Base-by-base conservation (phyloP, 2,888 invertebrate genomes). In the Netelia inedita region DNA sequence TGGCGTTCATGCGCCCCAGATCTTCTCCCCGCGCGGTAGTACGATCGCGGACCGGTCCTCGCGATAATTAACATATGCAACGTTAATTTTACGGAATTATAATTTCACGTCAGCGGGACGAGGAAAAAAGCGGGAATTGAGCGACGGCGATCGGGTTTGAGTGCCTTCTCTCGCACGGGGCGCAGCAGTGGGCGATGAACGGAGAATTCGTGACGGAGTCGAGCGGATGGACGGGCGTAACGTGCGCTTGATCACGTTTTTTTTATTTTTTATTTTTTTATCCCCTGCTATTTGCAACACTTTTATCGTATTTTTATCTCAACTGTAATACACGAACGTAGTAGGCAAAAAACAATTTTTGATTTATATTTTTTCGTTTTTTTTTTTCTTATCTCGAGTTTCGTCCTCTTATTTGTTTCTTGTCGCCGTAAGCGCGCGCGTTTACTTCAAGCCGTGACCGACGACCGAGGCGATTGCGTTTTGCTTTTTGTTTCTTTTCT, bases 11-110 rank as follows among this genome's bases (percentile, higher is more conserved):
- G 75, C 85, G 73, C 74, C 79, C 21, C 57, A 68, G 68, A 68
- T 78, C 66, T 16, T n/a, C 66, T 16, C 8, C 28, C 57, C 16
- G 19, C 28, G 14, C n/a, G 50, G 5, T 50, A n/a, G 79, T 85
- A 82, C 59, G 85, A 83, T 72, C 74, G 57, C 82, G 82, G 89
- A 92, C 92, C 91, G 91, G 92, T 92, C 91, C 79, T 83, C 59
- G 74, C 88, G 88, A 90, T 91, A 92, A 92, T 92, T 92, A 92
- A 92, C 92, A 91, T 91, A 90, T 87, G 91, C 90, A 91, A 91
- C 89, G 91, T 92, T 92, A 92, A 92, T 92, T 92, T 91, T 89
- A 91, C 92, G 90, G 92, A 91, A 92, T 92, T 90, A 91, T 91
- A 91, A 92, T 91, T 92, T 89, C 89, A 91, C 91, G 91, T 91